phyloP scores from a whole-genome alignment of 2,888 invertebrate species.

The Lamellibrachia columna region DNA sequence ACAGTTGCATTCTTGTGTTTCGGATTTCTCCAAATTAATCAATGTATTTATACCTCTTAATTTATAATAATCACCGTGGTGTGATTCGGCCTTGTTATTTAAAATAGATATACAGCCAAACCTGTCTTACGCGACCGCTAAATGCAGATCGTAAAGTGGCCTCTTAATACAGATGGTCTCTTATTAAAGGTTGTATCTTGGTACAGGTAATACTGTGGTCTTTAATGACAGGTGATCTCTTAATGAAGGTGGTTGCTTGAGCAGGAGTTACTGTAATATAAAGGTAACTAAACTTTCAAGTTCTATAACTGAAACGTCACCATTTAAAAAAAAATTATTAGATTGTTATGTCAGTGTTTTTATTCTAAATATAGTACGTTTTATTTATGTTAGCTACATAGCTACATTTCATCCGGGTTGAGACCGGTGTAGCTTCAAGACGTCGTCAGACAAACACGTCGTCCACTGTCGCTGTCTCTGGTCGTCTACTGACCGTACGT shows the following conservation, averaged over 20 bases:
- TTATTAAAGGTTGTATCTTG: too few species aligned
- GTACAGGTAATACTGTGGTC: too few species aligned
- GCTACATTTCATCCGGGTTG: neutral
- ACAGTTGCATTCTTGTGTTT: neutral
- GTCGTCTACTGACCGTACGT: neutral
- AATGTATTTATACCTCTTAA: neutral
- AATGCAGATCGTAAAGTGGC: too few species aligned
- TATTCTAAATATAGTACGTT: neutral
- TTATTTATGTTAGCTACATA: neutral
- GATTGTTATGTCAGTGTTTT: neutral
- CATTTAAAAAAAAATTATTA: neutral
- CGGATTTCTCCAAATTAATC: too few species aligned
- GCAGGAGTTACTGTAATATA: neutral
- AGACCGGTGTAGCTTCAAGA: neutral
- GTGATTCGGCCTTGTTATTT: neutral
- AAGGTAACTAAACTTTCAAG: neutral
- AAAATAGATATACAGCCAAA: too few species aligned
- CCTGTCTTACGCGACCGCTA: too few species aligned
- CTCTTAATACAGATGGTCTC: too few species aligned
- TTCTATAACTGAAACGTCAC: neutral
- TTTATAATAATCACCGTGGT: neutral
- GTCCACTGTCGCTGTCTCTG: neutral
- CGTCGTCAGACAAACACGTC: neutral
- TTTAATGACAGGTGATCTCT: too few species aligned
- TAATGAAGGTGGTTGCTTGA: too few species aligned